Base-by-base conservation (phyloP, 2,888 invertebrate genomes). In the Chouioia cunea region DNA sequence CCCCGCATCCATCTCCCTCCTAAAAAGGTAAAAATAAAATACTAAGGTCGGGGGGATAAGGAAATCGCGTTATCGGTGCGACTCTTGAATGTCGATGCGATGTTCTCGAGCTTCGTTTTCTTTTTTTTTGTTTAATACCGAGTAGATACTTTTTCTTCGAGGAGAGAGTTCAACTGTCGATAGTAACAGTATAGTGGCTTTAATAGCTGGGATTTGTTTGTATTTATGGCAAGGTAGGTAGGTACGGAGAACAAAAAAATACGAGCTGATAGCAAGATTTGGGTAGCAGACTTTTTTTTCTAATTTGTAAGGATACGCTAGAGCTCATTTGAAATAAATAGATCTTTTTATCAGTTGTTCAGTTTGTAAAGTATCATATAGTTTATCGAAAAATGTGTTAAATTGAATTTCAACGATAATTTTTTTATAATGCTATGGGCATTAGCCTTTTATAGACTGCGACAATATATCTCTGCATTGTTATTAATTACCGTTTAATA, bases 201-300 rank as follows among this genome's bases (percentile, higher is more conserved):
- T 73, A 63, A 73, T 67, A 56, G 60, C 22, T 20, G 46, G 65
- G 64, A 73, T 73, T 73, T 70, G 64, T 70, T 73, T 70, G 52
- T 70, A 73, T 73, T 70, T 73, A 73, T 70, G 63, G 57, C 46
- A 6, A 36, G n/a, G 15, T 20, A 3, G 43, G 15, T 2, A 6
- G 16, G 36, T 16, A 56, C 47, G 57, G 3, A 48, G 22, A 65
- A 58, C 2, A 8, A 18, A 54, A 43, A 43, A 58, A 69, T 4
- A 27, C 22, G 48, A 36, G 36, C 36, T 36, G 36, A 36, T 36
- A 36, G 36, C 36, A 6, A 36, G 36, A 36, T 10, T 10, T 6
- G 6, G 12, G 36, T 3, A 6, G 36, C 6, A 4, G 2, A 12
- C 10, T 36, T 6, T 36, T 4, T 1, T n/a, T n/a, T n/a, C n/a